Base-by-base conservation (phyloP, 2,888 invertebrate genomes). In the Hermodice carunculata region DNA sequence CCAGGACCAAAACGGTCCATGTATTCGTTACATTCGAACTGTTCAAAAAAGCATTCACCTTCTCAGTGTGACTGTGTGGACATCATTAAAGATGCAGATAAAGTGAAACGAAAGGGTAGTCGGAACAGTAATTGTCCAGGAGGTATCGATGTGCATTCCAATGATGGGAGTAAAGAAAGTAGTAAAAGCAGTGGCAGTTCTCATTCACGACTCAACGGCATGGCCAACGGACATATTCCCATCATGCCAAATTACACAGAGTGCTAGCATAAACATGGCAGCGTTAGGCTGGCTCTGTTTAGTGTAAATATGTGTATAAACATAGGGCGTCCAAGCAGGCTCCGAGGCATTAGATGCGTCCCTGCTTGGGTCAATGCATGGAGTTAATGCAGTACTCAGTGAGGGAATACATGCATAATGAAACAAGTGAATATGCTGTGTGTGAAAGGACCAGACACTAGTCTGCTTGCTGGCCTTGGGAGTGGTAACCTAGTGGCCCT, bases 141-240 rank as follows among this genome's bases (percentile, higher is more conserved):
- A 2, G 19, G 29, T 19, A 3, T 2, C 28, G 42, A 19, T 2
- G 26, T 22, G 6, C 37, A 49, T 26, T 19, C 19, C 58, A 46
- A 28, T 31, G 79, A 80, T 61, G 81, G 78, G 28, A 81, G 81
- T 66, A 81, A 81, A 61, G 81, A 76, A 54, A 81, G 81, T 66
- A 79, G 76, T 71, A 81, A 81, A 70, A 82, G 81, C 66, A 78
- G 78, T 49, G 76, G 70, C 46, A 76, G 76, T 66, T 77, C 77
- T 64, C 77, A 78, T 63, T 75, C 78, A 65, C 78, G 74, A 58
- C 75, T 78, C 65, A 82, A 83, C 63, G 82, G 82, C 62, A 64
- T 82, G 37, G 78, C 79, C n/a, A 83, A 83, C 65, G 83, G 83
- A 52, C 81, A 82, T 28, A 6, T 66, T 14, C 59, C 59, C 14